Conservation (phyloP, 2,113 vertebrate genomes). For the Neolamprologus brichardi region DNA sequence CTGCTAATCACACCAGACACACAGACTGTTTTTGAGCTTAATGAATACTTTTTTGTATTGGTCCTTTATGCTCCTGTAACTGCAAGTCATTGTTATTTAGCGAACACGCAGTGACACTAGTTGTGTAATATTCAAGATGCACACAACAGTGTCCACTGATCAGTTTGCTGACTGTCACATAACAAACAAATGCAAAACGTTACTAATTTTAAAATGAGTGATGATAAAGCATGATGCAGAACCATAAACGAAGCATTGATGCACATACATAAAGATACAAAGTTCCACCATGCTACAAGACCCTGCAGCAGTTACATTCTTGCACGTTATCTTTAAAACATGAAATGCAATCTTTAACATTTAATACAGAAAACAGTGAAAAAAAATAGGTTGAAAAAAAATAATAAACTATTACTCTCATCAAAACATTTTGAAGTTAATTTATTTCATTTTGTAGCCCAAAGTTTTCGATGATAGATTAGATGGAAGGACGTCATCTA, state of each 20-base stretch:
- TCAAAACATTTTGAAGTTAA: not conserved
- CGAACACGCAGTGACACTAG: not conserved
- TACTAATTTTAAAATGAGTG: not conserved
- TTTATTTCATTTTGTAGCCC: not conserved
- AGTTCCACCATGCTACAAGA: not conserved
- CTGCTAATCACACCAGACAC: not conserved
- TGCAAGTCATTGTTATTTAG: not conserved
- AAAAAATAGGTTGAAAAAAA: not conserved
- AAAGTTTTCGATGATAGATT: not conserved
- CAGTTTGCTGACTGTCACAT: not conserved
- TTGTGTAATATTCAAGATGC: not conserved
- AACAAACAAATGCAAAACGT: not conserved
- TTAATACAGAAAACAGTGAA: not conserved
- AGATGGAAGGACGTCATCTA: not conserved
- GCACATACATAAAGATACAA: not conserved
- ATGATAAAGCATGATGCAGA: not conserved
- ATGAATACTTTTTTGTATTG: not conserved
- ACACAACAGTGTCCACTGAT: not conserved
- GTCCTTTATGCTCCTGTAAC: not conserved
- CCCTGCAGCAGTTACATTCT: not conserved
- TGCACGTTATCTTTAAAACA: not conserved
- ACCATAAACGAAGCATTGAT: not conserved
- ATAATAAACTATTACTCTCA: rapidly evolving
- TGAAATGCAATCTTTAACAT: not conserved
- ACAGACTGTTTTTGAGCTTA: not conserved